A percentile compares a stretch with the other conserved stretches of the same genome.
These are phyloP conservation scores for Steatocranus sp. DNA, from an alignment of 2,797 vertebrate genomes.

Conservation along the genomic window DNA sequence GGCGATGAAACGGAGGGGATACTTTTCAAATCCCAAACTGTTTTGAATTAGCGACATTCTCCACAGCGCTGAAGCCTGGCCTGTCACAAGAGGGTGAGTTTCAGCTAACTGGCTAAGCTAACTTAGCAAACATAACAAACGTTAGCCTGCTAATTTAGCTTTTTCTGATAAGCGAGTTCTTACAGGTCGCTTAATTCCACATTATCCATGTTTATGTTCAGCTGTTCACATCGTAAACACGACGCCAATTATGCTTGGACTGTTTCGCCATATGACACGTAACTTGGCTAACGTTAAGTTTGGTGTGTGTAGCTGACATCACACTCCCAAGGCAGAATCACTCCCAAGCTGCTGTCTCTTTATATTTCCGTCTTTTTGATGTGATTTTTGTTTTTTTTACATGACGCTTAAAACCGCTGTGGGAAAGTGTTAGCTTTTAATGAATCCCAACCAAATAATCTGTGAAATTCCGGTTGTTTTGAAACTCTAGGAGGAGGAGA, in stretches of 20 bases:
- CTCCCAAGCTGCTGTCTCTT: neutral
- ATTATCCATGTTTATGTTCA: neutral
- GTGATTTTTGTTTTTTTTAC: neutral
- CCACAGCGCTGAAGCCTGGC: constrained; percentile 59
- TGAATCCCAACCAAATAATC: neutral
- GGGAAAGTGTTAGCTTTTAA: neutral
- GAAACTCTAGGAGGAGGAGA: neutral
- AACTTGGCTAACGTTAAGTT: constrained; percentile 61
- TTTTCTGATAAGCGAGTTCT: neutral
- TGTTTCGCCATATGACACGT: constrained; percentile 51
- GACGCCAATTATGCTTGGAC: neutral
- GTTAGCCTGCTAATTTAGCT: constrained; percentile 5
- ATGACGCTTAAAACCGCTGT: neutral
- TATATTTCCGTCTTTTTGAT: neutral
- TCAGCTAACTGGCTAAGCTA: constrained; percentile 64
- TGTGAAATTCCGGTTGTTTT: neutral
- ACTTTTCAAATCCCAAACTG: constrained; percentile 29
- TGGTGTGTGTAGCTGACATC: constrained; percentile 45
- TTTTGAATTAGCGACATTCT: constrained; percentile 59
- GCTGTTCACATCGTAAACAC: neutral
- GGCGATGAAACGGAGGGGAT: constrained; percentile 3
- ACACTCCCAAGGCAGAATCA: neutral
- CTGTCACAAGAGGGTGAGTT: constrained; percentile 77
- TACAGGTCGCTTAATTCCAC: neutral
- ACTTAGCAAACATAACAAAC: constrained; percentile 56